These are phyloP conservation scores for Pteropus alecto DNA, from an alignment of 2,113 vertebrate species.

Conservation along the genomic window DNA sequence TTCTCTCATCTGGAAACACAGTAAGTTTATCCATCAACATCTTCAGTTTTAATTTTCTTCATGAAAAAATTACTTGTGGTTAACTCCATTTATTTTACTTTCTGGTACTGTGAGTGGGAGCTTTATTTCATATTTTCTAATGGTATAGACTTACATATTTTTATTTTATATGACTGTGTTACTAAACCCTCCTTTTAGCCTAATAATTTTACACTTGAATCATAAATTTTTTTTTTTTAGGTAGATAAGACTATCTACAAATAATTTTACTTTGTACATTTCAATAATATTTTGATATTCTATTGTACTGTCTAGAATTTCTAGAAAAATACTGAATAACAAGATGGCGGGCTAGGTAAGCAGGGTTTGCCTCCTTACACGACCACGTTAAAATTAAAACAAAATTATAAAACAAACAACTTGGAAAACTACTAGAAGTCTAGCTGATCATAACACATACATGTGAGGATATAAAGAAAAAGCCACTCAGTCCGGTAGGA, in stretches of 20 bases:
- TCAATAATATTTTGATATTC: neutral
- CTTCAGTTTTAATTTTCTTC: neutral
- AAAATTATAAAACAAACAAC: too few species aligned
- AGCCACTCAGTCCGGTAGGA: too few species aligned
- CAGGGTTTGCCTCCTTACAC: too few species aligned
- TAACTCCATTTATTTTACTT: neutral
- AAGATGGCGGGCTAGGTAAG: neutral
- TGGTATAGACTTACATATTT: neutral
- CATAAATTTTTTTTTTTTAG: neutral
- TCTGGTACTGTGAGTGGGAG: neutral
- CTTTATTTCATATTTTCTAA: neutral
- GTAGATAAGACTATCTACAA: neutral
- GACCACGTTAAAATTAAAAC: too few species aligned
- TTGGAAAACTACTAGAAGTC: too few species aligned
- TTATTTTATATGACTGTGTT: neutral
- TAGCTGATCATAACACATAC: too few species aligned
- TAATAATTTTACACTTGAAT: neutral
- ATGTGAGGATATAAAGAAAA: too few species aligned
- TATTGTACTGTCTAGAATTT: neutral
- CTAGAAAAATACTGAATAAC: neutral
- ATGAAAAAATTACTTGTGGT: neutral
- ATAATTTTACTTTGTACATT: neutral
- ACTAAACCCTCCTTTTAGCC: neutral
- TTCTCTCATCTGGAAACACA: neutral
- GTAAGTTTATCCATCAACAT: neutral